Evolutionary conservation across 2,797 vertebrate species (phyloP), one percentile per base, ranked within the genome.

Genomic region (Crocodylus rhombifer): DNA sequence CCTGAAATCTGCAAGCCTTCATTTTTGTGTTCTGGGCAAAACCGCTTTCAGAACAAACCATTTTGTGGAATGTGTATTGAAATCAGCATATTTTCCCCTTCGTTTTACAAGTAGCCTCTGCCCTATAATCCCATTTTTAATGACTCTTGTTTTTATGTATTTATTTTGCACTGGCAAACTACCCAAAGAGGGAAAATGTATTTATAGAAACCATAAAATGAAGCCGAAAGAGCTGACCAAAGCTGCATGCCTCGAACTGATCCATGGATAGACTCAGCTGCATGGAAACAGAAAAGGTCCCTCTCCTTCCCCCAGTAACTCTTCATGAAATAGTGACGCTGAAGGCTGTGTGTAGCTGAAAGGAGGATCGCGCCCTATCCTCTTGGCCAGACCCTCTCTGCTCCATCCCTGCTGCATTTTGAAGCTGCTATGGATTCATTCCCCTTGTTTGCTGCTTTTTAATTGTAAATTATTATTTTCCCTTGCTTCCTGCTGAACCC

Each of bases 351-450:
- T 33, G 3, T 7, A 26, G 36, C 25, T 0, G 8, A 77, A 21
- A 71, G 25, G 86, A 42, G 78, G 60, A 28, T 15, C 76, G 57
- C 21, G 18, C 58, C 20, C 91, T 36, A 2, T 20, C 82, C 74
- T 30, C 86, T 14, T 69, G 67, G 79, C 56, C 14, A 42, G 51
- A 78, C 84, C 81, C 79, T 81, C 81, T 74, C 76, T 28, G 23
- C 7, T 7, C 36, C 21, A 15, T 26, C 36, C 25, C 23, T 51
- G 0, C 15, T 25, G 56, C 58, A 1, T 62, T 36, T 1, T 60
- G 61, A 94, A 82, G 94, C 94, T 95, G 92, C 95, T 91, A 78
- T 12, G 77, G 74, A 84, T 61, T 16, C 65, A 73, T 13, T 65
- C 4, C 36, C 12, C 33, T 15, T 87, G 74, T n/a, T 26, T 5